These are phyloP conservation scores for Heliconius melpomene DNA, from an alignment of 1,140 invertebrate species.

Conservation along the genomic window DNA sequence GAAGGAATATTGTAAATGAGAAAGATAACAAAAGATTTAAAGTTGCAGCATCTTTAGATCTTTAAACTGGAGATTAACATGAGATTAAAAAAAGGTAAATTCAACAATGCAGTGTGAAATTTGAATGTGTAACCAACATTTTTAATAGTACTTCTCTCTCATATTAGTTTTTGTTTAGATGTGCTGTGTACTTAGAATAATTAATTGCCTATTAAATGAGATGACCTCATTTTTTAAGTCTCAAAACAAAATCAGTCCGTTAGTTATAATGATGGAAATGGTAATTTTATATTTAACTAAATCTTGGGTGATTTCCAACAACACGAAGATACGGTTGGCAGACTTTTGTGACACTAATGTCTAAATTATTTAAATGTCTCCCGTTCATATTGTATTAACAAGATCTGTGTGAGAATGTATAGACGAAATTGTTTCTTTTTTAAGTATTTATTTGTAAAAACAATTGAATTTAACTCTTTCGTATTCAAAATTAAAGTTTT, in stretches of 20 bases:
- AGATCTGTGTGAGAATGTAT: conserved; percentile 8
- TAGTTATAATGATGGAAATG: conserved; percentile 68
- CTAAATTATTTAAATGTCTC: conserved; percentile 1
- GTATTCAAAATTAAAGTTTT: not conserved
- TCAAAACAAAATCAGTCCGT: conserved; percentile 73
- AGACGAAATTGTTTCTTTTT: not conserved
- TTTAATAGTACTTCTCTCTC: conserved; percentile 72
- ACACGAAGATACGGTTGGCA: conserved; percentile 3
- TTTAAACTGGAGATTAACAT: conserved; percentile 1
- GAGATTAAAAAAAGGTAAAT: not conserved
- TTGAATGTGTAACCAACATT: conserved; percentile 52
- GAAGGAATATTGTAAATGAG: conserved; percentile 15
- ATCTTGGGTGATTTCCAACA: conserved; percentile 43
- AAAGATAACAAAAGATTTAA: not conserved
- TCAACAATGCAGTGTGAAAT: conserved; percentile 56
- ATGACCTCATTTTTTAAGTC: conserved; percentile 72
- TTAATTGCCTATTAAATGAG: conserved; percentile 66
- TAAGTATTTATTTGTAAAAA: not conserved
- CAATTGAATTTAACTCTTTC: not conserved
- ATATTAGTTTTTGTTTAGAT: conserved; percentile 75
- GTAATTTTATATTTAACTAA: conserved; percentile 69
- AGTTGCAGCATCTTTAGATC: not conserved
- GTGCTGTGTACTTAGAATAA: conserved; percentile 79
- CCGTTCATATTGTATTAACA: conserved; percentile 4
- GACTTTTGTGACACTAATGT: conserved; percentile 5